Conservation (phyloP, 2,113 vertebrate genomes). For the Callaeas wilsoni region DNA sequence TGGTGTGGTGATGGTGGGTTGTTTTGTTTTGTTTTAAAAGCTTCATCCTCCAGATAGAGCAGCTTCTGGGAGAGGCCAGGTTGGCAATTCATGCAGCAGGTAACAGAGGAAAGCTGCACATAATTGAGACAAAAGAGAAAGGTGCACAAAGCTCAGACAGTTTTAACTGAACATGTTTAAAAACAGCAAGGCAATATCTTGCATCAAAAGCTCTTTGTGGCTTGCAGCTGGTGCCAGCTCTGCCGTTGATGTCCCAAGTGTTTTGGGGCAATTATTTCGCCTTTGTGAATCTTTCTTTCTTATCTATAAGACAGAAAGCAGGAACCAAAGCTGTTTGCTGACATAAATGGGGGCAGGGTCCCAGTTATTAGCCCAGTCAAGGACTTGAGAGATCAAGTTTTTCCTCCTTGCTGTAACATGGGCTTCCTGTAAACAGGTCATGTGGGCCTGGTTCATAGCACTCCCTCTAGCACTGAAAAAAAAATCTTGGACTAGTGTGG, state of each 20-base stretch:
- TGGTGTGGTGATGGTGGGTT: not conserved
- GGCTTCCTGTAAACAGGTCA: not conserved
- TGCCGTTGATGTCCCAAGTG: not conserved
- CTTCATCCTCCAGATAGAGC: not conserved
- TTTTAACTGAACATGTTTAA: not conserved
- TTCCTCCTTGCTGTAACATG: not conserved
- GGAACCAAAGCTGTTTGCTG: not conserved
- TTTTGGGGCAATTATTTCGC: not conserved
- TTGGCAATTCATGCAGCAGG: not conserved
- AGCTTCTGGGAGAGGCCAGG: not conserved
- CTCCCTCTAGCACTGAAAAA: not conserved
- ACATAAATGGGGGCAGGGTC: rapidly evolving
- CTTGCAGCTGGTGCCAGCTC: not conserved
- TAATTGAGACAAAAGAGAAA: not conserved
- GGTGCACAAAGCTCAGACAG: not conserved
- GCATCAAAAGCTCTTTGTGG: not conserved
- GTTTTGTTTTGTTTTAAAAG: not conserved
- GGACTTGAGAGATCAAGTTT: not conserved
- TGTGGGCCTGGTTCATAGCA: rapidly evolving
- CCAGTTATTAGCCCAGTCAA: not conserved
- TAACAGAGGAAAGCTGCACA: not conserved
- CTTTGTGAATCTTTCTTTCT: not conserved
- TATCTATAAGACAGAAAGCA: not conserved
- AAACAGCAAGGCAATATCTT: not conserved
- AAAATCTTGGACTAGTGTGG: not conserved